These are phyloP conservation scores for Callorhinus ursinus DNA, from an alignment of 2,113 vertebrate species.

Conservation along the genomic window DNA sequence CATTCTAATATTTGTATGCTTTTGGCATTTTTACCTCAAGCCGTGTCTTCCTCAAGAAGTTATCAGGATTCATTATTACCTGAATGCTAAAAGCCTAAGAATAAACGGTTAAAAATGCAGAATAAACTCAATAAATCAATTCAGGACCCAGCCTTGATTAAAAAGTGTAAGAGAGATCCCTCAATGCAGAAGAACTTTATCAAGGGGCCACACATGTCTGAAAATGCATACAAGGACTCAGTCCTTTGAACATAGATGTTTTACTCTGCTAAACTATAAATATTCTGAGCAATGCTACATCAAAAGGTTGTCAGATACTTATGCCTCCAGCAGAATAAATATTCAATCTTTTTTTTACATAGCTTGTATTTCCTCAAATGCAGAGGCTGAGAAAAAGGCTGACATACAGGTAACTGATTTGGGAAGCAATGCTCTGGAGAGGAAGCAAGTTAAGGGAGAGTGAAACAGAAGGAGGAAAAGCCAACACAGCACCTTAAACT, in stretches of 20 bases:
- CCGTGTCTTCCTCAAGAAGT: conserved; percentile 8
- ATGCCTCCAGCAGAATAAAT: conserved; percentile 49
- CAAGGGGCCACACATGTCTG: background rate
- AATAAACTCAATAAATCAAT: background rate
- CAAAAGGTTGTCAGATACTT: conserved; percentile 54
- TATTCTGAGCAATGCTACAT: conserved; percentile 48
- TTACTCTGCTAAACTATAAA: conserved; percentile 38
- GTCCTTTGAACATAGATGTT: background rate
- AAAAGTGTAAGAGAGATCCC: background rate
- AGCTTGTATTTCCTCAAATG: conserved; percentile 40
- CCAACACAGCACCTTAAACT: background rate
- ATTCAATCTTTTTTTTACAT: conserved; percentile 31
- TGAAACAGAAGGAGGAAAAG: background rate
- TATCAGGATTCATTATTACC: conserved; percentile 1
- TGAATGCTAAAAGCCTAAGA: background rate
- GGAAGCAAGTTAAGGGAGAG: background rate
- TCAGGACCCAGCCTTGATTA: background rate
- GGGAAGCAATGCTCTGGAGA: background rate
- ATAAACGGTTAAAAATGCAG: background rate
- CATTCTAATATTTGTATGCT: background rate
- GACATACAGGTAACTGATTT: conserved; percentile 29
- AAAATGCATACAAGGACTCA: background rate
- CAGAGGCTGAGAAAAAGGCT: background rate
- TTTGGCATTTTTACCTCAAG: conserved; percentile 38
- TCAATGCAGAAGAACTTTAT: background rate